Percentiles rank a stretch among this genome's conserved stretches.
phyloP scores from a whole-genome alignment of 64 coral and sea anemone species.

The Actinia tenebrosa region DNA sequence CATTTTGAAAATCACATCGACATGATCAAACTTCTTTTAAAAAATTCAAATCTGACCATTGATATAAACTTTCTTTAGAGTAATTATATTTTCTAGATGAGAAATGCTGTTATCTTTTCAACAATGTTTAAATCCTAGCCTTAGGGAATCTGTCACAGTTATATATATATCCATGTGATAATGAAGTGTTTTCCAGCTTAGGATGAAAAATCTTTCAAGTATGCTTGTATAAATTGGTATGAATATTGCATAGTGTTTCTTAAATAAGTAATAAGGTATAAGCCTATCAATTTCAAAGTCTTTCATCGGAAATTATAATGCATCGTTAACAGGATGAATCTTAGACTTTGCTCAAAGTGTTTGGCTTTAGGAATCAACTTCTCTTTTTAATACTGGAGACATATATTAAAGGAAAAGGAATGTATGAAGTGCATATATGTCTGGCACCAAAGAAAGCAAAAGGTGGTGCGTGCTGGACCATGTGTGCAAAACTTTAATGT shows the following conservation, averaged over 20 bases:
- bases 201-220: neutral
- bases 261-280: neutral
- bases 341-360: neutral
- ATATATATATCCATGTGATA: neutral
- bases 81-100: neutral
- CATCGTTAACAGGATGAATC: neutral
- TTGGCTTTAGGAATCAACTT: neutral
- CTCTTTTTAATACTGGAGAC: no score
- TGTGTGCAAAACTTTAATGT: no score
- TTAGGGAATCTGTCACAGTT: neutral
- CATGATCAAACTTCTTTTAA: no score
- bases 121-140: neutral
- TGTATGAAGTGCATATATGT: no score
- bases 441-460: no score
- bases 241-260: neutral
- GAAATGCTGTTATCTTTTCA: neutral
- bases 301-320: neutral
- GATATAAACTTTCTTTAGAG: neutral
- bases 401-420: no score
- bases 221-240: neutral
- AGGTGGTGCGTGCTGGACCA: no score
- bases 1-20: no score
- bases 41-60: no score
- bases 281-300: neutral
- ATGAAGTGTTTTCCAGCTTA: neutral